Evolutionary conservation across 2,113 vertebrate species (phyloP), one percentile per base, ranked within the genome.

Genomic region (Carassius auratus): DNA sequence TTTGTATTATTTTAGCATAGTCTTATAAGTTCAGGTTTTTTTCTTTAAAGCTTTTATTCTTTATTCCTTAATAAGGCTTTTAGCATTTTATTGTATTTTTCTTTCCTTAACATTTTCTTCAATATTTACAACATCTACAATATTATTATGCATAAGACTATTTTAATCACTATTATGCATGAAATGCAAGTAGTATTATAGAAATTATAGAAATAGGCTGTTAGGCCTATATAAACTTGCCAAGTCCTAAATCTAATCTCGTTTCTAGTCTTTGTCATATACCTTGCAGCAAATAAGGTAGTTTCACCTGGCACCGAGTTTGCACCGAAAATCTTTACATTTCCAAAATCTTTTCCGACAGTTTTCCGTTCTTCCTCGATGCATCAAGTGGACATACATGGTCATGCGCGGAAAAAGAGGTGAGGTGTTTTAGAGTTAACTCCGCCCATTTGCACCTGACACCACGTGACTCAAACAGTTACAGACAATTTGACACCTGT

Each of bases 341-440:
- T 69, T 52, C 48, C 64, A 82, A 68, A 38, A 82, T n/a, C 42
- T 3, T 26, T n/a, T 14, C 2, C 52, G 2, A 3, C 4, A 4
- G 17, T 62, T 42, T 73, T 23, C 23, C 4, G 12, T 21, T 50
- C 3, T 15, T 21, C 17, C n/a, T 23, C 10, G 15, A 23, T 45
- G 81, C 74, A 62, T 62, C 36, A 61, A 3, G 36, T 42, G 42
- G n/a, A 89, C 91, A 90, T 91, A 94, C 92, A 93, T 93, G 93
- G 93, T 86, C 85, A 90, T 6, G 50, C 15, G 79, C 84, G 93
- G 86, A 88, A 8, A 59, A 15, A 89, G 3, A 61, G 83, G 89
- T 89, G 84, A 33, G 85, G 50, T 71, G 45, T 86, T 69, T 33
- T 48, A 61, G 68, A 14, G 3, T 2, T 5, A 52, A 33, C 69